These are phyloP conservation scores for Tetrao urogallus DNA, from an alignment of 2,113 vertebrate genomes.

Conservation along the genomic window DNA sequence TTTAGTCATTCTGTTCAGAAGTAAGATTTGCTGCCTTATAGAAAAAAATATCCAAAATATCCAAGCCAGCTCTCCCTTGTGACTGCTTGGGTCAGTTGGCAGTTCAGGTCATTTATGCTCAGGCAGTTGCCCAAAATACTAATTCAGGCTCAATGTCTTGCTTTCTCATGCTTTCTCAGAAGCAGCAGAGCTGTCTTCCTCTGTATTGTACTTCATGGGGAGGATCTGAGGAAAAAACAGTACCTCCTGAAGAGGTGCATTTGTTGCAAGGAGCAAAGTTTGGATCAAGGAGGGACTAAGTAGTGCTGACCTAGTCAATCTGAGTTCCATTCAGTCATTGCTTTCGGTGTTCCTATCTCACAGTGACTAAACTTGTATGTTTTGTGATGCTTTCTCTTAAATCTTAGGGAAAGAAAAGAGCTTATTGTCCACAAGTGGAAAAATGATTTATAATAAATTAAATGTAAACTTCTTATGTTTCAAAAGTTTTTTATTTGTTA, in stretches of 20 bases:
- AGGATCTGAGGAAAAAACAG: neutral
- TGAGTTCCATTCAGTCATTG: neutral
- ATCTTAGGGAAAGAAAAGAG: neutral
- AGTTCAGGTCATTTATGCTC: neutral
- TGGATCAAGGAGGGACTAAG: neutral
- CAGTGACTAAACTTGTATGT: neutral
- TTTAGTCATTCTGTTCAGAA: neutral
- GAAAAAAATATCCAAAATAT: neutral
- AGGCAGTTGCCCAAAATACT: neutral
- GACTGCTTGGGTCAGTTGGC: neutral
- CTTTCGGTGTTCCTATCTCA: neutral
- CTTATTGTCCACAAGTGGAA: neutral
- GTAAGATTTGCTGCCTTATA: neutral
- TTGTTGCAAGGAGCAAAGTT: neutral
- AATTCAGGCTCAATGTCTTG: neutral
- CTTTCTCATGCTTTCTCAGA: neutral
- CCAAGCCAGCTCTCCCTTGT: neutral
- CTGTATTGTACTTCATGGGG: neutral
- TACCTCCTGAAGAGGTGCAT: neutral
- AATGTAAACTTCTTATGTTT: neutral
- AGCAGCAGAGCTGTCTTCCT: neutral
- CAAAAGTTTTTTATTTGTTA: neutral
- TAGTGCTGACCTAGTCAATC: neutral
- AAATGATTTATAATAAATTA: neutral
- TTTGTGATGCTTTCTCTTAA: neutral